These are phyloP conservation scores for Baccha elongata DNA, from an alignment of 2,888 invertebrate species.

Conservation along the genomic window DNA sequence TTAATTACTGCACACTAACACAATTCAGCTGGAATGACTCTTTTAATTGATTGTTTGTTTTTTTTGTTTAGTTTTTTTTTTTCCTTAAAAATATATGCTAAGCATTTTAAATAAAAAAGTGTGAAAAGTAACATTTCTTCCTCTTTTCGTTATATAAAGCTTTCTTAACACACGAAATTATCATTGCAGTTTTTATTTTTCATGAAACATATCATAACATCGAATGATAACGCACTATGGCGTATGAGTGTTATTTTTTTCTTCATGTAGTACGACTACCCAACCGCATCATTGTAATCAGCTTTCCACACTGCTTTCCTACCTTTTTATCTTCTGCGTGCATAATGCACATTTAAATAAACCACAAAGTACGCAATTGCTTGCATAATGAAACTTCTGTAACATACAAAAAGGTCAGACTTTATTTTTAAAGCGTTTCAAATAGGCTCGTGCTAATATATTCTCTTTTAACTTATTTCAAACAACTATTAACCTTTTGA, in stretches of 20 bases:
- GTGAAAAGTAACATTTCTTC: no score
- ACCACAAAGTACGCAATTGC: not conserved
- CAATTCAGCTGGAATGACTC: no score
- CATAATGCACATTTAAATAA: conserved; percentile 3
- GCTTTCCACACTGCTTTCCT: not conserved
- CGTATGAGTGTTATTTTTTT: conserved; percentile 23
- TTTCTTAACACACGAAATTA: no score
- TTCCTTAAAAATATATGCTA: no score
- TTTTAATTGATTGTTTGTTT: no score
- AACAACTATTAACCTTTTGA: conserved; percentile 29
- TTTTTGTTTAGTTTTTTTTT: no score
- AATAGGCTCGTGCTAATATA: conserved; percentile 1
- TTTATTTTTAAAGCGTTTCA: not conserved
- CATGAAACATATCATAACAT: no score
- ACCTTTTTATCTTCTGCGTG: not conserved
- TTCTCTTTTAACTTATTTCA: conserved; percentile 1
- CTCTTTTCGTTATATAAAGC: no score
- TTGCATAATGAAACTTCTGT: not conserved
- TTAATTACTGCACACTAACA: no score
- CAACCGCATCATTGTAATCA: not conserved
- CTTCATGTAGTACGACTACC: no score
- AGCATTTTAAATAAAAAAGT: no score
- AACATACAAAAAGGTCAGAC: not conserved
- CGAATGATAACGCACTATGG: not conserved
- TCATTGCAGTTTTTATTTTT: no score